phyloP scores from a whole-genome alignment of 2,797 vertebrate genomes.

The Morus bassanus region DNA sequence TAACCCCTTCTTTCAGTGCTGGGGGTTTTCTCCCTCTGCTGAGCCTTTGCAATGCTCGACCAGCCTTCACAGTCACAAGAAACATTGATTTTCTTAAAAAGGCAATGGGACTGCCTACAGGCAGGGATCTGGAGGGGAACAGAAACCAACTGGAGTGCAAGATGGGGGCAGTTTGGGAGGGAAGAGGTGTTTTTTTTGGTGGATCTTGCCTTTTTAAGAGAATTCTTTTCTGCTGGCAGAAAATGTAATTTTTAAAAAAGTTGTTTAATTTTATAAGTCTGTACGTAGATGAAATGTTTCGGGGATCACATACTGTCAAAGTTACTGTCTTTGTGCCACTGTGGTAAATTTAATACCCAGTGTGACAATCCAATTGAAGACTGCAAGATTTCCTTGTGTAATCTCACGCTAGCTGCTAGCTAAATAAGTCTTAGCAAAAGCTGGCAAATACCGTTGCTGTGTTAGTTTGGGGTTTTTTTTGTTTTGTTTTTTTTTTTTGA shows the following conservation, averaged over 20 bases:
- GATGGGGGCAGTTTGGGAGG: neutral
- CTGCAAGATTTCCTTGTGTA: conserved; percentile 36
- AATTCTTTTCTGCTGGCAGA: conserved; percentile 66
- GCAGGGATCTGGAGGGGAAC: neutral
- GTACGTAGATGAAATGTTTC: neutral
- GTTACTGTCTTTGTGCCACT: neutral
- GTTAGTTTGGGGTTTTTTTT: neutral
- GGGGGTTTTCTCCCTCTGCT: neutral
- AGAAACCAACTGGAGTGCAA: neutral
- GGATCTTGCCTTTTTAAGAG: conserved; percentile 33
- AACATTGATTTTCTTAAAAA: conserved; percentile 7
- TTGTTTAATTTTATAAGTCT: conserved; percentile 20
- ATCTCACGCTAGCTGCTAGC: neutral
- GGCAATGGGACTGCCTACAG: neutral
- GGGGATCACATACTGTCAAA: neutral
- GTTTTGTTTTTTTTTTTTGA: neutral
- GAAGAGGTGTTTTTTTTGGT: neutral
- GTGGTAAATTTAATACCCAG: conserved; percentile 10
- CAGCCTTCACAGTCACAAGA: neutral
- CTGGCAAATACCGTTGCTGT: neutral
- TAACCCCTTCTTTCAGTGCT: neutral
- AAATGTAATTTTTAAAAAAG: neutral
- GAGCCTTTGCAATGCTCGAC: neutral
- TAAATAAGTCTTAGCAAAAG: conserved; percentile 9
- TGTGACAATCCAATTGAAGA: conserved; percentile 20